A percentile compares a stretch with the other conserved stretches of the same genome.
Conservation (phyloP, 2,797 vertebrate species). For the Cheirogaleus major region DNA sequence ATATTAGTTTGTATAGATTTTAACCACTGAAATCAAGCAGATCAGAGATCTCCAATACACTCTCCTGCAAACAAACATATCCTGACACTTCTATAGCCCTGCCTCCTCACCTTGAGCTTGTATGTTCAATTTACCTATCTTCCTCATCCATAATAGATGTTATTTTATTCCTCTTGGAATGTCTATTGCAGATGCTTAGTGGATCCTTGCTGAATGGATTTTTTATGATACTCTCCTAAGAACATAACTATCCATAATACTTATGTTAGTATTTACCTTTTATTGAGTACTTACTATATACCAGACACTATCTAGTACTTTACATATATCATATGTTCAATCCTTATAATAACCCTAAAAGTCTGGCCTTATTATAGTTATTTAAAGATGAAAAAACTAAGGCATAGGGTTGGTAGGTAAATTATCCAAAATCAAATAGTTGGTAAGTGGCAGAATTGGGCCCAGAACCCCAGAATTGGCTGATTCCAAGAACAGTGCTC, state of each 20-base stretch:
- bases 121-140: not conserved
- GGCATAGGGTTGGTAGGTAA: not conserved
- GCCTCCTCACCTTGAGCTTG: not conserved
- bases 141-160: not conserved
- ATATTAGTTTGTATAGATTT: not conserved
- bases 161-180: not conserved
- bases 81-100: not conserved
- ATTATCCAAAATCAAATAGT: not conserved
- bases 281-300: not conserved
- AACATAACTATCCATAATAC: not conserved
- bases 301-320: not conserved
- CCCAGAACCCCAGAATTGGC: not conserved
- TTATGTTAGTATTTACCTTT: constrained; percentile 13
- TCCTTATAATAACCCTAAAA: not conserved
- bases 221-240: not conserved
- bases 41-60: not conserved
- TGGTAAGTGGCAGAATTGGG: not conserved
- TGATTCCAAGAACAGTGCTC: not conserved
- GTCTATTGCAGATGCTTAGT: not conserved
- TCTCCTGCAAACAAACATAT: not conserved
- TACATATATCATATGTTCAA: not conserved
- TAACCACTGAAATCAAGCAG: constrained; percentile 15
- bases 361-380: not conserved
- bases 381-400: constrained; percentile 8
- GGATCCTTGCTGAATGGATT: constrained; percentile 12